Evolutionary conservation across 2,113 vertebrate species (phyloP).

Genomic region (Emydocephalus ijimae): DNA sequence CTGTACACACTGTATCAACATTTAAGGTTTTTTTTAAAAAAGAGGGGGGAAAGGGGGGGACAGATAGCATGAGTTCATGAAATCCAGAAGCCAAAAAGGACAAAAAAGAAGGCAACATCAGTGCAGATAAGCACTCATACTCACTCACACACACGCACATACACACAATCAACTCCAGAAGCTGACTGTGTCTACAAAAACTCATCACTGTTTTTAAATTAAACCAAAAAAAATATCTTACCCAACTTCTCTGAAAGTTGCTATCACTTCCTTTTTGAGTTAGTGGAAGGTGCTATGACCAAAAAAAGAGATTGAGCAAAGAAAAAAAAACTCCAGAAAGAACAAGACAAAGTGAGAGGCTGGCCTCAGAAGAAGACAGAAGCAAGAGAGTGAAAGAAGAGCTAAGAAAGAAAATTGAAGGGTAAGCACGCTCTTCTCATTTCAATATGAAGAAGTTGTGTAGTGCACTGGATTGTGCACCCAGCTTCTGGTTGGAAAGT

Average conservation of each 20-base stretch:
- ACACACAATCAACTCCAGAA: neutral
- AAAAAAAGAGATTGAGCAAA: neutral
- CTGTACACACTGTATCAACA: neutral
- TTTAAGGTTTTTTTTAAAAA: neutral
- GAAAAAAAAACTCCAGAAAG: neutral
- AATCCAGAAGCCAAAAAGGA: neutral
- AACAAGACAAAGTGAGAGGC: neutral
- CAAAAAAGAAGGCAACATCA: neutral
- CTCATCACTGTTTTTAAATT: neutral
- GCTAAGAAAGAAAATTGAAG: neutral
- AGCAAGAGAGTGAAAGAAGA: neutral
- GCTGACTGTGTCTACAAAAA: neutral
- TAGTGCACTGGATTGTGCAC: neutral
- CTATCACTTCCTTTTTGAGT: neutral
- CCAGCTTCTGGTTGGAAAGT: neutral
- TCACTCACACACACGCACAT: neutral
- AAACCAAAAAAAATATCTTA: neutral
- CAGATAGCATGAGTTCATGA: neutral
- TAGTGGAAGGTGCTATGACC: neutral
- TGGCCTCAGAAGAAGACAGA: neutral
- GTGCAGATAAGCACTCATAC: neutral
- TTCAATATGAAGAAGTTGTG: neutral
- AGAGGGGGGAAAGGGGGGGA: accelerated
- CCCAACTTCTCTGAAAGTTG: neutral
- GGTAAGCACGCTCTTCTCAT: neutral